Evolutionary conservation across 2,113 vertebrate species (phyloP).

Genomic region (Elachura formosa): DNA sequence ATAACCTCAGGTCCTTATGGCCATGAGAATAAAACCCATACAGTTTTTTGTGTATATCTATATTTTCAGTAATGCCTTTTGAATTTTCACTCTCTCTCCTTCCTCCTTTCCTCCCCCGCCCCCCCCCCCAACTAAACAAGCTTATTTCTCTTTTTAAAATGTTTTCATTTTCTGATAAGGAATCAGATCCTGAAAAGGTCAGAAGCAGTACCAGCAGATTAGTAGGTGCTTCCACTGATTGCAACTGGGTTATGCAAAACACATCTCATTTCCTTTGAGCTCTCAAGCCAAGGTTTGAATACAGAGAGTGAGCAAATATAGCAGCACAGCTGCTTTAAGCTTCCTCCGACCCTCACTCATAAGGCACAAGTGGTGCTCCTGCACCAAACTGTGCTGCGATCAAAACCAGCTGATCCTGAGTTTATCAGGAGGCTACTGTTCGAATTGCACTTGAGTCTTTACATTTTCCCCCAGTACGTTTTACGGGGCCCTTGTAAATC

Average conservation of each 20-base stretch:
- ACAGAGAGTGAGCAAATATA: constrained; percentile 50
- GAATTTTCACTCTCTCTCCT: neutral
- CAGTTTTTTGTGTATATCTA: neutral
- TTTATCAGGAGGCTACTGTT: constrained; percentile 9
- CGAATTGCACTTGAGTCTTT: neutral
- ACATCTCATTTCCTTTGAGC: constrained; percentile 54
- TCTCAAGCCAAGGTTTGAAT: constrained; percentile 59
- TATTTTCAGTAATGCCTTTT: neutral
- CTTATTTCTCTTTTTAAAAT: neutral
- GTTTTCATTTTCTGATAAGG: constrained; percentile 12
- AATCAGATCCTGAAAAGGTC: constrained; percentile 28
- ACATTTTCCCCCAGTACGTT: neutral
- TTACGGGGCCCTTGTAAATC: neutral
- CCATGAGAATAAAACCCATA: neutral
- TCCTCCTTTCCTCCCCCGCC: accelerated
- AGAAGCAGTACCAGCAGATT: constrained; percentile 14
- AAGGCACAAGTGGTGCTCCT: constrained; percentile 36
- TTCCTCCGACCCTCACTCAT: constrained; percentile 17
- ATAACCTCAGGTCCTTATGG: neutral
- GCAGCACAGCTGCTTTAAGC: constrained; percentile 50
- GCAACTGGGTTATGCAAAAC: constrained; percentile 57
- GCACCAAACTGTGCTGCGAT: neutral
- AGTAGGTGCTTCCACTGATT: constrained; percentile 55
- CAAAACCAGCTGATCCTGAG: constrained; percentile 41
- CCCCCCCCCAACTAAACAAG: neutral